These are phyloP conservation scores for Nothoprocta pentlandii DNA, from an alignment of 2,113 vertebrate species.

Conservation along the genomic window DNA sequence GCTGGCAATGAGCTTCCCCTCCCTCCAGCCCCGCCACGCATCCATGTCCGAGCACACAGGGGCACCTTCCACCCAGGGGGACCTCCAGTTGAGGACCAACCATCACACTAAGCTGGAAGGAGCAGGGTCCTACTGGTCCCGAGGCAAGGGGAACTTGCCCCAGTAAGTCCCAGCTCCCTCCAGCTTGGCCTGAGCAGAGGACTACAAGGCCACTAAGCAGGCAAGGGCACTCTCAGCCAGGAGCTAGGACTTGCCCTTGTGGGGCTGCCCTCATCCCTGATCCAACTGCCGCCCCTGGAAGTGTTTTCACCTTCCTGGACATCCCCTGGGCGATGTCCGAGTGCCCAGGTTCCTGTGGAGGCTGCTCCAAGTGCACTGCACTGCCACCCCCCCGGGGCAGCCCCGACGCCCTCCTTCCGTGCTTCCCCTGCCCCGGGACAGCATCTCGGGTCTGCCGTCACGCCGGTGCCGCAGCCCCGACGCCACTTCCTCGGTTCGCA, in stretches of 20 bases:
- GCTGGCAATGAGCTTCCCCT: accelerated
- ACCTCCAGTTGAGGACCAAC: too few relatives aligned
- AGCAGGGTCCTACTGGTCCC: accelerated
- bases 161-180: too few relatives aligned
- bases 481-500: not conserved
- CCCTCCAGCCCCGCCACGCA: not conserved
- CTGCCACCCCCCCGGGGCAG: accelerated
- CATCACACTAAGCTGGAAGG: not conserved
- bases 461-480: too few relatives aligned
- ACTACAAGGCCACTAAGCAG: not conserved
- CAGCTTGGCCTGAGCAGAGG: too few relatives aligned
- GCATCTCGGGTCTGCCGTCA: too few relatives aligned
- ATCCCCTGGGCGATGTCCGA: accelerated
- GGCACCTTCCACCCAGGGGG: not conserved
- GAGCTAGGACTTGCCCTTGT: not conserved
- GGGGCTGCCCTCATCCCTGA: accelerated
- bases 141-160: accelerated
- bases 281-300: too few relatives aligned
- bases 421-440: too few relatives aligned
- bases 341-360: accelerated
- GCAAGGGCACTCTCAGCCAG: not conserved
- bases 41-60: accelerated
- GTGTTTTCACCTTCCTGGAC: accelerated
- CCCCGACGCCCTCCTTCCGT: too few relatives aligned
- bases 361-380: too few relatives aligned